Base-by-base conservation (phyloP, 2,113 vertebrate genomes). In the Paradoxurus hermaphroditus region DNA sequence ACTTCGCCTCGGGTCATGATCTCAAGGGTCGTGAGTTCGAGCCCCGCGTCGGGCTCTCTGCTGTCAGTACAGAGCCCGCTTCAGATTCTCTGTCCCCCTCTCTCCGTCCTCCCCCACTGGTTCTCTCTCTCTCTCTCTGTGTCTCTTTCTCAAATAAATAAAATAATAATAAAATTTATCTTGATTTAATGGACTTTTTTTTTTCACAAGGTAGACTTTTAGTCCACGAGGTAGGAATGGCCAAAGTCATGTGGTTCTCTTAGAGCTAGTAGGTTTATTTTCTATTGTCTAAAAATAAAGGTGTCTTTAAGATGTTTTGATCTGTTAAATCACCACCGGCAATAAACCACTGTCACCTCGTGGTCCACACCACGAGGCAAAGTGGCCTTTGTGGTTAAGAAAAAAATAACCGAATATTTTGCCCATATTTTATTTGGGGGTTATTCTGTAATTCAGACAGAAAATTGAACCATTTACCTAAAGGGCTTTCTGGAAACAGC, bases 311-410 rank as follows among this genome's bases (percentile, higher is more conserved):
- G 29, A 79, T 27, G n/a, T 70, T 41, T 75, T 7, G 0, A 67
- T 72, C 39, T 62, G 31, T 79, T 53, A n/a, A 31, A 82, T 49
- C 68, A 81, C 62, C 53, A 79, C 1, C 3, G 9, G 16, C 51
- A 95, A 27, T 67, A 92, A 83, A 92, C 65, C 81, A 96, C 73
- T 97, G 87, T 84, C 97, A 87, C 77, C 97, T 92, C 90, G 11
- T 84, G 94, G 44, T 70, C 18, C 51, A 95, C 56, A 82, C 14
- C 34, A 72, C 31, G 49, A 14, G 51, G 46, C 73, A 81, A 86
- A 88, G 62, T 2, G 8, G 27, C 18, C 7, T 46, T 89, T 72
- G 41, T 77, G 5, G 0, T 49, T 85, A 68, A 86, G n/a, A 18
- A 46, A 56, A 56, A 81, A 73, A 68, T 41, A 91, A 83, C 41